Evolutionary conservation across 2,113 vertebrate genomes (phyloP).

Genomic region (Megaptera novaeangliae): DNA sequence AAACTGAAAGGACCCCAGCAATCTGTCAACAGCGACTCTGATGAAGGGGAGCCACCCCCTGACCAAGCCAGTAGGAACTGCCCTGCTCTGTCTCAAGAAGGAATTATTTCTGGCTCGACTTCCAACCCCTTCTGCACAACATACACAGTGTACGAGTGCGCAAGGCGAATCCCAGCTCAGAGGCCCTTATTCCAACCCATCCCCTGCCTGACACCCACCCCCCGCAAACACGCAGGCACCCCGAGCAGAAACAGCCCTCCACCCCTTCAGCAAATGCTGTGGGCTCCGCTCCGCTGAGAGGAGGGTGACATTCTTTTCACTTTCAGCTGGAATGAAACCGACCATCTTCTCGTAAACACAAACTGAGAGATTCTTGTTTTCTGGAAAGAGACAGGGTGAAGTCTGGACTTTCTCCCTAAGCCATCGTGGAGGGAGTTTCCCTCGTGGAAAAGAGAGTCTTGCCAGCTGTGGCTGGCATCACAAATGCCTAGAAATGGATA

Average conservation of each 20-base stretch:
- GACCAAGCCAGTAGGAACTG: not conserved
- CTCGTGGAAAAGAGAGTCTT: slow-evolving; percentile 60
- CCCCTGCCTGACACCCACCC: not conserved
- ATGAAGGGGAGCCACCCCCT: not conserved
- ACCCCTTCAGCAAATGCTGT: not conserved
- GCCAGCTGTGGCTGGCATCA: slow-evolving; percentile 43
- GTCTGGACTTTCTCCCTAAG: slow-evolving; percentile 72
- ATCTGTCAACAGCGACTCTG: slow-evolving; percentile 29
- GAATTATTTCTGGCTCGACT: not conserved
- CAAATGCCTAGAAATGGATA: slow-evolving; percentile 61
- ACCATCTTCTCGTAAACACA: slow-evolving; percentile 75
- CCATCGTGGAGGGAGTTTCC: slow-evolving; percentile 74
- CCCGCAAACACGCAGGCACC: not conserved
- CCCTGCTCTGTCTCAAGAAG: not conserved
- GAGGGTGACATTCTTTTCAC: slow-evolving; percentile 62
- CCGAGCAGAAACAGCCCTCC: not conserved
- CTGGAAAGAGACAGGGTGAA: slow-evolving; percentile 72
- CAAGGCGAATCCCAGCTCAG: not conserved
- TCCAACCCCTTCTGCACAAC: not conserved
- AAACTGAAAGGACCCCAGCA: not conserved
- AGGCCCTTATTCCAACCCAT: not conserved
- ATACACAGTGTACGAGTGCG: not conserved
- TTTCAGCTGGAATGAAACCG: slow-evolving; percentile 76
- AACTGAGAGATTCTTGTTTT: slow-evolving; percentile 83
- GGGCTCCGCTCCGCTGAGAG: slow-evolving; percentile 47